Conservation (phyloP, 1,140 invertebrate genomes). For the Hycleus cichorii region DNA sequence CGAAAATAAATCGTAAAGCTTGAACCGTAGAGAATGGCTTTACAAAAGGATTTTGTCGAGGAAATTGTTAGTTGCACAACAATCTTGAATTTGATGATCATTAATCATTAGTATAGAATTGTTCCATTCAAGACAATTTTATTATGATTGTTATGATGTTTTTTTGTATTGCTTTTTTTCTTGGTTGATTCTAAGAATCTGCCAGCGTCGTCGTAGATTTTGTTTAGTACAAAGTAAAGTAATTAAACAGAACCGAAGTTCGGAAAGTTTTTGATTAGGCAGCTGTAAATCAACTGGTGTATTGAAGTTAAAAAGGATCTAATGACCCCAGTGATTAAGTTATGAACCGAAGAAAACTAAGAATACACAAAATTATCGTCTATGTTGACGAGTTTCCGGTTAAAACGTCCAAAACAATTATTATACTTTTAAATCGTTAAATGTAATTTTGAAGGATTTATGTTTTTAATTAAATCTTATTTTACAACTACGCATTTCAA, state of each 20-base stretch:
- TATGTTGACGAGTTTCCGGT: slow-evolving; percentile 6
- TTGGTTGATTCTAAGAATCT: slow-evolving; percentile 8
- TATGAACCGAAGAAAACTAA: slow-evolving; percentile 19
- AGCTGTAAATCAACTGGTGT: slow-evolving; percentile 28
- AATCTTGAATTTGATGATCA: too few species aligned
- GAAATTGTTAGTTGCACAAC: too few species aligned
- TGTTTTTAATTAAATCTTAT: slow-evolving; percentile 15
- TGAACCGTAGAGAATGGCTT: too few species aligned
- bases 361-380: slow-evolving; percentile 13
- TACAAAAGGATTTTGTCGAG: too few species aligned
- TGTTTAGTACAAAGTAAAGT: slow-evolving; percentile 26
- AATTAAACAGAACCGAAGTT: slow-evolving; percentile 32
- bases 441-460: slow-evolving; percentile 15
- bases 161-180: slow-evolving; percentile 3
- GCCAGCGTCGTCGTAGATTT: slow-evolving; percentile 15
- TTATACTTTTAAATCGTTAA: slow-evolving; percentile 10
- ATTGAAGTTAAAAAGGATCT: slow-evolving; percentile 29
- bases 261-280: slow-evolving; percentile 30
- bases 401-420: slow-evolving; percentile 12
- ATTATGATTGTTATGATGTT: too few species aligned
- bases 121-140: too few species aligned
- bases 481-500: slow-evolving; percentile 8
- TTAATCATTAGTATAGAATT: too few species aligned
- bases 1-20: too few species aligned
- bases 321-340: slow-evolving; percentile 30